Evolutionary conservation across 2,888 invertebrate genomes (phyloP).

Genomic region (Ennomos fuscantarius): DNA sequence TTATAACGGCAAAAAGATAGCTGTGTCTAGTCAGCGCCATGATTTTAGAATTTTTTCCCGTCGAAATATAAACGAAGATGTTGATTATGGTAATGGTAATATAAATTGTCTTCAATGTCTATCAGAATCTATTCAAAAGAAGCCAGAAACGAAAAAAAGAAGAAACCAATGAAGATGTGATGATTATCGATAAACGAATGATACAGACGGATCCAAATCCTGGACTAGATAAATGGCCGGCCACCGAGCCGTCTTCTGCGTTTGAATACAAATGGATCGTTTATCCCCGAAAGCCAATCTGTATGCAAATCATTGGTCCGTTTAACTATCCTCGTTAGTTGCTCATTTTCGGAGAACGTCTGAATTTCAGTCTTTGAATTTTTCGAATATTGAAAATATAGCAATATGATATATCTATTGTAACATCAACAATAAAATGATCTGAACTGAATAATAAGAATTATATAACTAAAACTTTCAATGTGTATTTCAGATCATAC

Average conservation of each 20-base stretch:
- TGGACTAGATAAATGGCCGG: constrained; percentile 78
- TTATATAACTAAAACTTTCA: no score
- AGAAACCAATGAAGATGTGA: constrained; percentile 24
- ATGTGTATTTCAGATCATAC: no score
- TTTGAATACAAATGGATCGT: constrained; percentile 84
- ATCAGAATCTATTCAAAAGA: constrained; percentile 20
- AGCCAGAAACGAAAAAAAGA: no score
- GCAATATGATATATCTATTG: no score
- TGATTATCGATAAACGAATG: constrained; percentile 61
- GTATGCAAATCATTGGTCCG: constrained; percentile 82
- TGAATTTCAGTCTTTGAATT: constrained; percentile 58
- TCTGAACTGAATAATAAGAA: no score
- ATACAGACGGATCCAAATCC: constrained; percentile 72
- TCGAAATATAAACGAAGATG: no score
- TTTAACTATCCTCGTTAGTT: constrained; percentile 85
- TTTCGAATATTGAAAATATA: no score
- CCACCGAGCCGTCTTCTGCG: constrained; percentile 75
- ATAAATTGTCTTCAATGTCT: constrained; percentile 1
- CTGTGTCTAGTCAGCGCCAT: no score
- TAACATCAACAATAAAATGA: neutral
- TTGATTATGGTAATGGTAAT: no score
- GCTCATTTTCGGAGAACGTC: constrained; percentile 80
- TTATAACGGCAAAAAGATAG: no score
- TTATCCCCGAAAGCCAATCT: constrained; percentile 84
- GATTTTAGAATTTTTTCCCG: no score